Conservation (phyloP, 2,797 vertebrate species). For the Sebastes oblongus region DNA sequence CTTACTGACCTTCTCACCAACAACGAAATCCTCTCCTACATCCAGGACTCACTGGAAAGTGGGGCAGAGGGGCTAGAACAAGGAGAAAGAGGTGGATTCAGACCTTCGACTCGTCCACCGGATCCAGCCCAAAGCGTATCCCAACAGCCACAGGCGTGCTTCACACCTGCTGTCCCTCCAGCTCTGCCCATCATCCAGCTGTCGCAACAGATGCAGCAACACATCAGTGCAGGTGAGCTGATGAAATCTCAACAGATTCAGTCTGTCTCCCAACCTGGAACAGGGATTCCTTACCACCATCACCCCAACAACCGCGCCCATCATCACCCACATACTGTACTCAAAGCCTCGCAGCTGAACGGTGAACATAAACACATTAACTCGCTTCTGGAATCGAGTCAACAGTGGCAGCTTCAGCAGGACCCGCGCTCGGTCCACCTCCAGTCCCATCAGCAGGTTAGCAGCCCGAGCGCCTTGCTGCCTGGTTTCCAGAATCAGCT, state of each 20-base stretch:
- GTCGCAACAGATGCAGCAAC: conserved; percentile 73
- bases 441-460: conserved; percentile 4
- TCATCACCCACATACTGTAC: conserved; percentile 4
- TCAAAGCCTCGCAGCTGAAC: not conserved
- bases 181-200: conserved; percentile 56
- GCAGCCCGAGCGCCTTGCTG: not conserved
- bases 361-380: conserved; percentile 16
- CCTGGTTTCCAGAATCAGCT: conserved; percentile 39
- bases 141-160: not conserved
- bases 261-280: not conserved
- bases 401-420: conserved; percentile 58
- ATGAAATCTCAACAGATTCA: conserved; percentile 11
- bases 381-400: not conserved
- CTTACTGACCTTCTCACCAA: conserved; percentile 76
- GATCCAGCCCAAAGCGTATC: not conserved
- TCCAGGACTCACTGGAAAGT: conserved; percentile 66
- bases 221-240: conserved; percentile 24
- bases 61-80: not conserved
- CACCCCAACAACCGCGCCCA: not conserved
- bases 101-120: not conserved
- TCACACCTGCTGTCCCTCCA: not conserved
- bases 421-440: not conserved
- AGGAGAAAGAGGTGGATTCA: conserved; percentile 6
- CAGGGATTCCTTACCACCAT: conserved; percentile 20
- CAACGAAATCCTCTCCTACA: conserved; percentile 79